These are phyloP conservation scores for Biston stratarius DNA, from an alignment of 2,888 invertebrate species.

Conservation along the genomic window DNA sequence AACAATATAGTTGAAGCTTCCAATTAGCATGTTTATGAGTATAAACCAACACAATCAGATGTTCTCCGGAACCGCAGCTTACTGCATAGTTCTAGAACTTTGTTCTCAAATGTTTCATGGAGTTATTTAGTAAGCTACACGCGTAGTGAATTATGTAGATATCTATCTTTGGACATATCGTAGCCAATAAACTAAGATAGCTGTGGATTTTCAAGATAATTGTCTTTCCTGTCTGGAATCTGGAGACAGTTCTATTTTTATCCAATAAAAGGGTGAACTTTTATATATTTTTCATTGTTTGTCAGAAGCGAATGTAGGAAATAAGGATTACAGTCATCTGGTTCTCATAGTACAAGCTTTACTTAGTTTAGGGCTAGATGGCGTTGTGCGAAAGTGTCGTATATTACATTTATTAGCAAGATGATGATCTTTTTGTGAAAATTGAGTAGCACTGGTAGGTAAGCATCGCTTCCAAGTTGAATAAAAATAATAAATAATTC, in stretches of 20 bases:
- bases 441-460: too few species aligned
- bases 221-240: background rate
- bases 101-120: constrained; percentile 22
- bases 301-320: too few species aligned
- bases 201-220: constrained; percentile 16
- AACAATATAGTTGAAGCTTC: background rate
- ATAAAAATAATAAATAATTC: too few species aligned
- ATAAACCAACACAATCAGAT: constrained; percentile 24
- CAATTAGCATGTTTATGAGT: constrained; percentile 19
- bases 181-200: constrained; percentile 21
- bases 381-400: too few species aligned
- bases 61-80: constrained; percentile 1
- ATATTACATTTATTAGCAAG: too few species aligned
- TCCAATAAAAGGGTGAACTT: background rate
- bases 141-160: constrained; percentile 26
- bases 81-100: constrained; percentile 1
- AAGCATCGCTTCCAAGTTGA: too few species aligned
- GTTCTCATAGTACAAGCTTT: too few species aligned
- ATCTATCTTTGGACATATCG: constrained; percentile 25
- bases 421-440: too few species aligned
- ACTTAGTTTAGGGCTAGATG: too few species aligned
- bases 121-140: constrained; percentile 23
- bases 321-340: too few species aligned
- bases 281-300: background rate
- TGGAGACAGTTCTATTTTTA: constrained; percentile 9